These are phyloP conservation scores for Corella eumyota DNA, from an alignment of 23 tunicate genomes.

Conservation along the genomic window DNA sequence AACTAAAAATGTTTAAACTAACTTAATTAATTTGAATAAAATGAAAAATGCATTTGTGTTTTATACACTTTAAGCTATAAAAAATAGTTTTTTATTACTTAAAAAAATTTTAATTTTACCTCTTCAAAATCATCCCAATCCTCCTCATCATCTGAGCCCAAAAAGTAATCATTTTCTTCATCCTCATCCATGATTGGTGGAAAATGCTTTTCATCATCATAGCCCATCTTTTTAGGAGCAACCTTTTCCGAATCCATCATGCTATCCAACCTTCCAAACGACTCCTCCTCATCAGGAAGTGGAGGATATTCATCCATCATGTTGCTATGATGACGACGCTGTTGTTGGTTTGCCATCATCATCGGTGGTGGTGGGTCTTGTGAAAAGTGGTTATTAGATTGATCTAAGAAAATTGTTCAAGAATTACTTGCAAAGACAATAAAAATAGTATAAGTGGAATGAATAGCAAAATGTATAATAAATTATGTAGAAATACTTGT, in stretches of 20 bases:
- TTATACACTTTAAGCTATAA: not conserved
- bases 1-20: conserved; percentile 28
- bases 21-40: not conserved
- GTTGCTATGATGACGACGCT: not conserved
- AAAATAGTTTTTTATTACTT: not conserved
- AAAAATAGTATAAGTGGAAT: too few species aligned
- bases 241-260: conserved; percentile 1
- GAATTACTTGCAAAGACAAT: too few species aligned
- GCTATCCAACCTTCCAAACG: conserved; percentile 10
- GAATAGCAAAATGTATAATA: too few species aligned
- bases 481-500: too few species aligned
- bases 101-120: not conserved
- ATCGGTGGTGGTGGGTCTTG: conserved; percentile 6
- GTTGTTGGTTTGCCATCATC: not conserved
- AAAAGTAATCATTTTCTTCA: conserved; percentile 33
- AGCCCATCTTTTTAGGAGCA: conserved; percentile 25
- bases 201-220: conserved; percentile 15
- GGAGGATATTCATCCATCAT: not conserved
- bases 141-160: conserved; percentile 73
- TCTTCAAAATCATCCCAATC: conserved; percentile 89
- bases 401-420: too few species aligned
- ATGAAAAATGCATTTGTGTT: not conserved
- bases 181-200: conserved; percentile 6
- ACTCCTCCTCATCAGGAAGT: conserved; percentile 39
- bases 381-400: too few species aligned